These are phyloP conservation scores for Chorisops tibialis DNA, from an alignment of 2,888 invertebrate genomes.

Conservation along the genomic window DNA sequence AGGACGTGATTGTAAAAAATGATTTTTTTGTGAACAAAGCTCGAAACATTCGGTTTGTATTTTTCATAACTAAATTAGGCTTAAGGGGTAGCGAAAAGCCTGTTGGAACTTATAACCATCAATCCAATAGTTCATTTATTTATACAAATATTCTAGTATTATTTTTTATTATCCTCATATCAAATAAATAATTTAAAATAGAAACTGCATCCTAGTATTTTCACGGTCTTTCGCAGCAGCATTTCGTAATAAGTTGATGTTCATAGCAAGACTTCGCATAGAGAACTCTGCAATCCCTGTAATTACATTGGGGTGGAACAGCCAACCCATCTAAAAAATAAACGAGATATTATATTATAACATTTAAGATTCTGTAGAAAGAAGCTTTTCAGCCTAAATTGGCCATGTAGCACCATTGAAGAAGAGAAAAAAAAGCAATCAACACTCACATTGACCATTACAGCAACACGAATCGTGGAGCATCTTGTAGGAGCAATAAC, in stretches of 20 bases:
- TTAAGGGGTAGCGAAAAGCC: too few relatives aligned
- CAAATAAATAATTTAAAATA: too few relatives aligned
- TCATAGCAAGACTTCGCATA: conserved; percentile 73
- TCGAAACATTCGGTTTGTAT: too few relatives aligned
- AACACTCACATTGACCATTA: conserved; percentile 48
- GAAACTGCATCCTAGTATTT: too few relatives aligned
- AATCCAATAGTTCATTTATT: too few relatives aligned
- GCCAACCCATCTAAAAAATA: conserved; percentile 51
- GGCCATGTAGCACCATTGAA: neutral
- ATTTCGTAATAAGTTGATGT: conserved; percentile 66
- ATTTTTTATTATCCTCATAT: too few relatives aligned
- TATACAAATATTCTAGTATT: too few relatives aligned
- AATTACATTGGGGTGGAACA: conserved; percentile 58
- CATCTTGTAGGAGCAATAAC: conserved; percentile 72
- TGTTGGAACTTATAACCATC: too few relatives aligned
- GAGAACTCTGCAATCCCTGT: conserved; percentile 67
- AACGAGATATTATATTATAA: neutral
- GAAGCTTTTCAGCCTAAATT: neutral
- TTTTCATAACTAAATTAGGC: too few relatives aligned
- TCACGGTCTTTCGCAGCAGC: conserved; percentile 65
- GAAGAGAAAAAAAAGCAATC: neutral
- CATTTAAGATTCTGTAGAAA: neutral
- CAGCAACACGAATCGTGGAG: conserved; percentile 77
- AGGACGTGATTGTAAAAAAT: too few relatives aligned
- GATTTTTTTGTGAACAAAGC: too few relatives aligned